Evolutionary conservation across 2,888 invertebrate genomes (phyloP).

Genomic region (Carpatolechia fugitivella): DNA sequence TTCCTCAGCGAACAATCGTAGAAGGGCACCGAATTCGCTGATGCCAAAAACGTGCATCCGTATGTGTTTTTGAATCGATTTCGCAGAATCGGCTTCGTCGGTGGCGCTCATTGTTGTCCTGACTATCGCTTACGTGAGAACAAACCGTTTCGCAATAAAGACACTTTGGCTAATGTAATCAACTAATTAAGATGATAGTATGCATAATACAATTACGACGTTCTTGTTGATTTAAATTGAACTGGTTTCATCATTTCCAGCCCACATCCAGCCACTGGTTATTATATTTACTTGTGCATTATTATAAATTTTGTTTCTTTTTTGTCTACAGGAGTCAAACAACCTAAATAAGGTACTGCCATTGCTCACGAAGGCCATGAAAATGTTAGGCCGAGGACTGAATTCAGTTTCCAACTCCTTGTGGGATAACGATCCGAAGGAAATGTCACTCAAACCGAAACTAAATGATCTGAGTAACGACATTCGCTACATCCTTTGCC

Average conservation of each 20-base stretch:
- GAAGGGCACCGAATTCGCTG: constrained; percentile 69
- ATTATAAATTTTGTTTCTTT: constrained; percentile 10
- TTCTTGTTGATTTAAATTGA: too few relatives aligned
- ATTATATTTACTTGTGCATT: too few relatives aligned
- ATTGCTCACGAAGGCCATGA: constrained; percentile 82
- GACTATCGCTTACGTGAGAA: constrained; percentile 74
- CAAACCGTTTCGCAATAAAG: constrained; percentile 67
- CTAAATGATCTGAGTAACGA: constrained; percentile 81
- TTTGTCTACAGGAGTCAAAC: constrained; percentile 45
- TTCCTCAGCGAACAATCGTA: constrained; percentile 53
- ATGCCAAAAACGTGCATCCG: constrained; percentile 77
- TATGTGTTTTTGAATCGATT: constrained; percentile 73
- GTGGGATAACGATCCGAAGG: constrained; percentile 46
- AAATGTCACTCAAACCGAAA: constrained; percentile 54
- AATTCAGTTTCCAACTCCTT: constrained; percentile 83
- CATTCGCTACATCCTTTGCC: constrained; percentile 83
- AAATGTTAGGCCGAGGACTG: constrained; percentile 84
- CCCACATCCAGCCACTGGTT: too few relatives aligned
- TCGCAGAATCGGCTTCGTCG: constrained; percentile 72
- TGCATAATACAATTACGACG: too few relatives aligned
- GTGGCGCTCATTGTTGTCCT: constrained; percentile 74
- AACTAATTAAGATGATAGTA: constrained; percentile 48
- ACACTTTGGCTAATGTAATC: constrained; percentile 45
- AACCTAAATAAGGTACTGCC: constrained; percentile 68
- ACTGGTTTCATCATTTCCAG: too few relatives aligned